phyloP scores from a whole-genome alignment of 1,140 invertebrate species.

The Drosophila ananassae region DNA sequence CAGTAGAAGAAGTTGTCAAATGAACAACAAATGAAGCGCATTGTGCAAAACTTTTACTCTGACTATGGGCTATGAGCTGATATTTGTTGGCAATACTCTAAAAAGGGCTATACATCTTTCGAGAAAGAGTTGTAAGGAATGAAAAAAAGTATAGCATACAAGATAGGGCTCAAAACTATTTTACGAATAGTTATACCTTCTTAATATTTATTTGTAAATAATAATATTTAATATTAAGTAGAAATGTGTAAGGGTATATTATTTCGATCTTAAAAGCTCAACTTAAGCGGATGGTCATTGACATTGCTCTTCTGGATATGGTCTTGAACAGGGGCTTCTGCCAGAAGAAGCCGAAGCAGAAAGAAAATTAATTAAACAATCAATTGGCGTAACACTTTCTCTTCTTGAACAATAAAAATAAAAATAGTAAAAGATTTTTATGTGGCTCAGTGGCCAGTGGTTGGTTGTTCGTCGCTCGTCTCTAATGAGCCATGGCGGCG shows the following conservation, averaged over 20 bases:
- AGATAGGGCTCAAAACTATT: background rate
- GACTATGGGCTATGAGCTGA: constrained; percentile 8
- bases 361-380: constrained; percentile 81
- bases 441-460: constrained; percentile 33
- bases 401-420: constrained; percentile 77
- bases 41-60: constrained; percentile 79
- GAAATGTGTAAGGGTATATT: constrained; percentile 17
- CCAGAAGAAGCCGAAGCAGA: constrained; percentile 47
- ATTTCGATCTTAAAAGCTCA: constrained; percentile 2
- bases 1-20: constrained; percentile 66
- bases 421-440: constrained; percentile 61
- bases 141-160: background rate
- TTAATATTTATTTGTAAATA: background rate
- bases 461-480: constrained; percentile 14
- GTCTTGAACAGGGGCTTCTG: constrained; percentile 25
- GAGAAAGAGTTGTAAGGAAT: background rate
- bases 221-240: background rate
- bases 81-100: constrained; percentile 43
- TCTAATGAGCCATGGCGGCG: constrained; percentile 42
- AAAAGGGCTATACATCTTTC: background rate
- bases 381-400: constrained; percentile 82
- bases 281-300: constrained; percentile 35
- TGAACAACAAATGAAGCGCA: constrained; percentile 75
- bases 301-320: constrained; percentile 49
- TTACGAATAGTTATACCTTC: too few species aligned